These are phyloP conservation scores for Lithobates pipiens DNA, from an alignment of 2,797 vertebrate species.

Conservation along the genomic window DNA sequence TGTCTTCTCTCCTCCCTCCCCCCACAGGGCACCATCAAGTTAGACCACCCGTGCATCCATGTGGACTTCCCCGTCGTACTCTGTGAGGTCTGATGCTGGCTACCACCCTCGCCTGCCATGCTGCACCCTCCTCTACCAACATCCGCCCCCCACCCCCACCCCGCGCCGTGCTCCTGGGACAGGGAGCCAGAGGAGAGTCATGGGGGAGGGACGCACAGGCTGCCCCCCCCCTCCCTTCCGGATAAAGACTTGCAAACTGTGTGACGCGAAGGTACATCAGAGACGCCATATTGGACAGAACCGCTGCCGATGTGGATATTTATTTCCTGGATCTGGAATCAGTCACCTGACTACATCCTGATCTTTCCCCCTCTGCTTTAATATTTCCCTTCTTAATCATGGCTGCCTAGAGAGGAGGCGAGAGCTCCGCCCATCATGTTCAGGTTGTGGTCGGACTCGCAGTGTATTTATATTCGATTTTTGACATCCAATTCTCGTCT, in stretches of 20 bases:
- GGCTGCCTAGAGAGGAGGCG: not conserved
- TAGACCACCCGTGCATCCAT: constrained; percentile 93
- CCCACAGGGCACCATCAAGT: constrained; percentile 89
- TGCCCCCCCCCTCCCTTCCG: not conserved
- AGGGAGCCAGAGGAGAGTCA: constrained; percentile 55
- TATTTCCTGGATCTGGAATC: not conserved
- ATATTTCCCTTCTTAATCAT: not conserved
- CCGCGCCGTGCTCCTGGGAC: constrained; percentile 24
- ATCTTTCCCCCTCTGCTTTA: constrained; percentile 1
- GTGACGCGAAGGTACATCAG: constrained; percentile 1
- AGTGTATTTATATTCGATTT: not conserved
- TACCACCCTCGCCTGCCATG: constrained; percentile 49
- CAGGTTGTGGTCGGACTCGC: not conserved
- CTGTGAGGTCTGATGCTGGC: constrained; percentile 87
- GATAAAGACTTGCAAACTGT: constrained; percentile 20
- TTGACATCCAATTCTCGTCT: not conserved
- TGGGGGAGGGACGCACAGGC: not conserved
- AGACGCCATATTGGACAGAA: constrained; percentile 2
- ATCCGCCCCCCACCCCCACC: constrained; percentile 2
- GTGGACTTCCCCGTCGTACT: constrained; percentile 97
- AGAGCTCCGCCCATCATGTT: not conserved
- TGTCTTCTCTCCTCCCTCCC: constrained; percentile 7
- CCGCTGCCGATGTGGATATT: not conserved
- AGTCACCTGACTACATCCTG: not conserved
- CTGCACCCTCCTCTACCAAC: constrained; percentile 63